Conservation (phyloP, 2,113 vertebrate genomes). For the Otus sunia region DNA sequence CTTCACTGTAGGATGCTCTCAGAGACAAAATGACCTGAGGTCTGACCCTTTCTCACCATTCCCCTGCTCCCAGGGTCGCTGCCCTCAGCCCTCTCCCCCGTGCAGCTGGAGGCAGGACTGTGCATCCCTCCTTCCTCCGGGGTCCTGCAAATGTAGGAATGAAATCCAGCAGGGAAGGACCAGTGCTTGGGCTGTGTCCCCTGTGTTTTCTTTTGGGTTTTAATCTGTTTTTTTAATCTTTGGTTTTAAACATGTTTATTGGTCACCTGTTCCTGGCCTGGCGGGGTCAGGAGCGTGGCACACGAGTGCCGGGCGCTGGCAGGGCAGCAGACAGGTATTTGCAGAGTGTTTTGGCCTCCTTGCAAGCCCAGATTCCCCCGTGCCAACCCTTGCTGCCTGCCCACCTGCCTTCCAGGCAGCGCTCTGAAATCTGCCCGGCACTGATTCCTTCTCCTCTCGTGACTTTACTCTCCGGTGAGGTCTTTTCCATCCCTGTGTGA, state of each 20-base stretch:
- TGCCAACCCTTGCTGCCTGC: neutral
- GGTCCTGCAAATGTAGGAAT: rapidly evolving
- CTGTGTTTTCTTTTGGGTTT: neutral
- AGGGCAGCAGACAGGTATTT: neutral
- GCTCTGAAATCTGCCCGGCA: neutral
- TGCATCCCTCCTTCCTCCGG: neutral
- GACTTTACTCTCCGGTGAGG: rapidly evolving
- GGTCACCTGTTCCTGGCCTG: neutral
- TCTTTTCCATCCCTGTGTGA: neutral
- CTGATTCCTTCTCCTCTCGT: rapidly evolving
- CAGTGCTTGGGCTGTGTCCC: neutral
- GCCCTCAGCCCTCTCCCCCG: rapidly evolving
- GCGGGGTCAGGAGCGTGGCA: rapidly evolving
- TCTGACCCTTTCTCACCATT: neutral
- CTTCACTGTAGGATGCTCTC: neutral
- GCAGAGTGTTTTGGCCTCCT: neutral
- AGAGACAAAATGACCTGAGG: neutral
- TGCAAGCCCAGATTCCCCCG: neutral
- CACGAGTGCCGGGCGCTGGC: neutral
- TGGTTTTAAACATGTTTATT: rapidly evolving
- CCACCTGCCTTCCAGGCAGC: neutral
- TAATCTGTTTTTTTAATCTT: neutral
- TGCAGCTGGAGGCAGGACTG: rapidly evolving
- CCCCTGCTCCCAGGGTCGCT: rapidly evolving
- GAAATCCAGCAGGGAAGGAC: neutral